Evolutionary conservation across 2,888 invertebrate genomes (phyloP).

Genomic region (Acleris laterana): DNA sequence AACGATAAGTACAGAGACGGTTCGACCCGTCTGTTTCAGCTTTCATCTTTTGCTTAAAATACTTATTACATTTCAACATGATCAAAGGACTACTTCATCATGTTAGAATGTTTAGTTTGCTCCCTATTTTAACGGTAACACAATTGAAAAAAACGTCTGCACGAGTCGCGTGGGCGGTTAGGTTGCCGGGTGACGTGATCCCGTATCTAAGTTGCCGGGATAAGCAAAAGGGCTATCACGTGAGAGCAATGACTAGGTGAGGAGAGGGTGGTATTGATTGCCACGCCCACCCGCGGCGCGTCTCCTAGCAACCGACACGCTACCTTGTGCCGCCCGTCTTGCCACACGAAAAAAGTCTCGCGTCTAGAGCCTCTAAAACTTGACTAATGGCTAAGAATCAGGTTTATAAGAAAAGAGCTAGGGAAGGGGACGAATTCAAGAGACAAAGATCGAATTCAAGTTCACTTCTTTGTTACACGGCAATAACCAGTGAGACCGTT

Average conservation of each 20-base stretch:
- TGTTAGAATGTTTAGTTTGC: no score
- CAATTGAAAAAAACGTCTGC: no score
- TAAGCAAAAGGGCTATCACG: constrained; percentile 60
- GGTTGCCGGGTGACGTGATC: constrained; percentile 20
- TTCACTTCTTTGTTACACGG: no score
- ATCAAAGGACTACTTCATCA: neutral
- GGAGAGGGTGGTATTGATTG: constrained; percentile 87
- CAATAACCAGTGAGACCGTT: no score
- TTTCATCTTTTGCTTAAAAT: constrained; percentile 11
- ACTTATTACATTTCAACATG: neutral
- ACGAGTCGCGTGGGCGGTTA: no score
- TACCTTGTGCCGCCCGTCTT: constrained; percentile 52
- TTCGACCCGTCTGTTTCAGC: constrained; percentile 21
- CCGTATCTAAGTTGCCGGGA: constrained; percentile 24
- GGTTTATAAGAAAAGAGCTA: no score
- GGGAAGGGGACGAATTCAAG: no score
- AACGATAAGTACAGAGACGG: constrained; percentile 56
- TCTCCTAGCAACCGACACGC: constrained; percentile 77
- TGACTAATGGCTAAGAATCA: no score
- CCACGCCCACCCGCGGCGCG: constrained; percentile 87
- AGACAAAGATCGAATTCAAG: no score
- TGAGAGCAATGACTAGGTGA: constrained; percentile 57
- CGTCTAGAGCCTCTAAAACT: constrained; percentile 18
- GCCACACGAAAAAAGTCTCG: constrained; percentile 36
- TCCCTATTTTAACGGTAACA: no score